Base-by-base conservation (phyloP, 2,797 vertebrate genomes). In the Syncerus caffer region DNA sequence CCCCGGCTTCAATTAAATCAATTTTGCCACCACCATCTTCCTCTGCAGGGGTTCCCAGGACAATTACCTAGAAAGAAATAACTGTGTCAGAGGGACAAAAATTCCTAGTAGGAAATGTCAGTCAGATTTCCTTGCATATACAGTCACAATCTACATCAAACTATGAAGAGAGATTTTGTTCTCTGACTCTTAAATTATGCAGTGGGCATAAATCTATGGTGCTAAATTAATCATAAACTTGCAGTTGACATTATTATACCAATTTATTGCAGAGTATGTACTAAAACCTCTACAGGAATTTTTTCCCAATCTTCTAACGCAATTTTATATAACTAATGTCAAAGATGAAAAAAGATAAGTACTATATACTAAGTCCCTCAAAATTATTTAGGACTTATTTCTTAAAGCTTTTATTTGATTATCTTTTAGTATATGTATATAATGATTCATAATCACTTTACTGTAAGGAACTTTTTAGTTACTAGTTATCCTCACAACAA, bases 31-130 rank as follows among this genome's bases (percentile, higher is more conserved):
- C 99, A 42, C 98, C 97, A 0, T 98, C 99, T 96, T 99, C 99
- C 93, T 99, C 99, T 4, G 99, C 99, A 50, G 99, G 99, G 14
- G 99, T 99, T 85, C 99, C 99, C 97, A 99, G 98, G 93, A 99
- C 99, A 15, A 99, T 99, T 51, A 99, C 57, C 99, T 99, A 98
- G 78, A 92, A 95, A 91, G 95, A 97, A 97, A 97, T 45, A 92
- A 6, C 42, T 58, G 21, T 45, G 45, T 97, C 57, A 96, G 93
- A 79, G 91, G 67, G 91, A 88, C n/a, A 89, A 93, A 85, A 91
- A 97, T n/a, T 64, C 76, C 42, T 71, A 58, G 38, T 13, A 84
- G 27, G 57, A 95, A 95, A 78, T 62, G 80, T 67, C 58, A 85
- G 60, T 94, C 16, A 92, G 87, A 55, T 90, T 87, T 57, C 58